Conservation (phyloP, 2,113 vertebrate genomes). For the Morone chrysops region DNA sequence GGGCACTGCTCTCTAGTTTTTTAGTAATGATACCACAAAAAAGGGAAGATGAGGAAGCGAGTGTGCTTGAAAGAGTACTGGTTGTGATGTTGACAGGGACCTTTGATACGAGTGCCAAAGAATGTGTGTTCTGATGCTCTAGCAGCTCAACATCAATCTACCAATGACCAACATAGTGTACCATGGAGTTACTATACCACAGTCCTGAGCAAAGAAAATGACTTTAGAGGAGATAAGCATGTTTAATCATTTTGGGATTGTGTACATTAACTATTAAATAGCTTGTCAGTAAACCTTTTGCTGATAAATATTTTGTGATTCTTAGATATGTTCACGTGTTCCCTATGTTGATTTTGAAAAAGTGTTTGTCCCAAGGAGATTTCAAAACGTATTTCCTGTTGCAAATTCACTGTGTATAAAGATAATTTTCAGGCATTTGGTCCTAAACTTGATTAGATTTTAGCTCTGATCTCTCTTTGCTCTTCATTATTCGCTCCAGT, state of each 20-base stretch:
- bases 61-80: constrained; percentile 40
- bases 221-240: constrained; percentile 10
- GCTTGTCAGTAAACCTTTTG: not conserved
- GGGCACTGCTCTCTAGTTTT: constrained; percentile 33
- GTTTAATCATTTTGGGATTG: not conserved
- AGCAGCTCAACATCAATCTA: constrained; percentile 34
- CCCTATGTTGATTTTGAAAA: too few species aligned
- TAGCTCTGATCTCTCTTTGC: not conserved
- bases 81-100: constrained; percentile 50
- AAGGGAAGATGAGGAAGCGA: constrained; percentile 53
- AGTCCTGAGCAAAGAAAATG: constrained; percentile 9
- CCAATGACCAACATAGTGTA: not conserved
- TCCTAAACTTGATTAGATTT: not conserved
- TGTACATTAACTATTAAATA: not conserved
- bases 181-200: not conserved
- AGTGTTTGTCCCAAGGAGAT: too few species aligned
- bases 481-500: constrained; percentile 3
- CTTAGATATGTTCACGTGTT: too few species aligned
- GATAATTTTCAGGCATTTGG: not conserved
- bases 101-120: constrained; percentile 46
- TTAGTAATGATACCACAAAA: constrained; percentile 54
- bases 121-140: constrained; percentile 25
- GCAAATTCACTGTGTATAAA: too few species aligned
- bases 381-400: too few species aligned
- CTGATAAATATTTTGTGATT: not conserved